Evolutionary conservation across 2,888 invertebrate species (phyloP).

Genomic region (Sympetrum striolatum): DNA sequence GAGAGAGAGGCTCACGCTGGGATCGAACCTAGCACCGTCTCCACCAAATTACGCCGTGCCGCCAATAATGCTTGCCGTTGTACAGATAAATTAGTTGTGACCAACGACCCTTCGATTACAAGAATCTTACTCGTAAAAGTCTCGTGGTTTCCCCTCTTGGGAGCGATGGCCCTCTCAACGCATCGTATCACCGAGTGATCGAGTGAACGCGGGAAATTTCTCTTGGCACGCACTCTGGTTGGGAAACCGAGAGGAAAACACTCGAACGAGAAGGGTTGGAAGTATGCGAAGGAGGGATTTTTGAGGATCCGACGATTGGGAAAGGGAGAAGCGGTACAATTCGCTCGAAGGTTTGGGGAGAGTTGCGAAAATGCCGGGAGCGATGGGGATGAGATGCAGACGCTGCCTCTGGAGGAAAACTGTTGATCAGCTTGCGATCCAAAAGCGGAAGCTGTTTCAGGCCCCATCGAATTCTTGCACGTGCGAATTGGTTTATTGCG

Average conservation of each 20-base stretch:
- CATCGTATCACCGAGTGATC: neutral
- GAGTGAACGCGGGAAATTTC: conserved; percentile 27
- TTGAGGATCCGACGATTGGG: neutral
- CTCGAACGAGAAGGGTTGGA: neutral
- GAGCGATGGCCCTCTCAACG: neutral
- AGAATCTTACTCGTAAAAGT: too few species aligned
- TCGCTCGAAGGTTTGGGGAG: neutral
- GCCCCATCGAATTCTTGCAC: neutral
- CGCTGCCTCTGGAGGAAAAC: neutral
- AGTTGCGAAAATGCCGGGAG: neutral
- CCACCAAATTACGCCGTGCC: too few species aligned
- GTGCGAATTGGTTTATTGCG: neutral
- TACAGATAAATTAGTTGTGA: too few species aligned
- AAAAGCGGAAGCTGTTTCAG: neutral
- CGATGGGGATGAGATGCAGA: too few species aligned
- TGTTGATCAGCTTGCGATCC: conserved; percentile 4
- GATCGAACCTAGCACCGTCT: too few species aligned
- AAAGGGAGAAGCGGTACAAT: neutral
- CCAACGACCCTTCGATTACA: too few species aligned
- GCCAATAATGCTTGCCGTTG: too few species aligned
- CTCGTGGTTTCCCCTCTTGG: neutral
- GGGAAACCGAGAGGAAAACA: conserved; percentile 35
- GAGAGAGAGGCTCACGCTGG: too few species aligned
- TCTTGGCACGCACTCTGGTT: conserved; percentile 29
- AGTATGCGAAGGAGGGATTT: neutral